Evolutionary conservation across 2,888 invertebrate genomes (phyloP).

Genomic region (Drosophila dives): DNA sequence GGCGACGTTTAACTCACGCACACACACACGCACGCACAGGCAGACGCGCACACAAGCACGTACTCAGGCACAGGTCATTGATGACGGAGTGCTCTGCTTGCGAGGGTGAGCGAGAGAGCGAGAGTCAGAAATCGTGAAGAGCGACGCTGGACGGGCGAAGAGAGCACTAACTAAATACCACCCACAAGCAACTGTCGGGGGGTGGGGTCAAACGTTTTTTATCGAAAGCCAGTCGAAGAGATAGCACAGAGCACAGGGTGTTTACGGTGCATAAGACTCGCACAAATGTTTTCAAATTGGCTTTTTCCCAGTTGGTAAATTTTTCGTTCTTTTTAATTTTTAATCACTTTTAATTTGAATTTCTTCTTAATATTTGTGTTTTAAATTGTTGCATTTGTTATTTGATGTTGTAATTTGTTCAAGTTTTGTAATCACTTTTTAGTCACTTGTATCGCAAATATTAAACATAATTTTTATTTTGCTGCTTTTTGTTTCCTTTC

Average conservation of each 20-base stretch:
- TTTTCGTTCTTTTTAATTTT: neutral
- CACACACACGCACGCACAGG: constrained; percentile 10
- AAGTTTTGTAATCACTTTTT: constrained; percentile 14
- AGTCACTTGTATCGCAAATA: neutral
- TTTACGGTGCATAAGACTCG: constrained; percentile 35
- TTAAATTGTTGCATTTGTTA: neutral
- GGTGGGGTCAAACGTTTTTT: constrained; percentile 20
- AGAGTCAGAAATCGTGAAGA: constrained; percentile 43
- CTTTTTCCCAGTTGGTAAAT: constrained; percentile 13
- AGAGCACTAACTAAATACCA: constrained; percentile 53
- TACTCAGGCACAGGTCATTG: constrained; percentile 20
- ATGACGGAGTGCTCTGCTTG: constrained; percentile 13
- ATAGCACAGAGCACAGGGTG: constrained; percentile 67
- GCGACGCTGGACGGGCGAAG: constrained; percentile 57
- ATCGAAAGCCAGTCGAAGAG: constrained; percentile 67
- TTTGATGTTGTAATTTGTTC: constrained; percentile 1
- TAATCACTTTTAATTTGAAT: neutral
- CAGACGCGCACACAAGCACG: constrained; percentile 20
- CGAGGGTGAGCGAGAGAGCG: constrained; percentile 49
- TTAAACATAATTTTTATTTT: neutral
- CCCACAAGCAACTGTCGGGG: constrained; percentile 47
- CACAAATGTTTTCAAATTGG: constrained; percentile 68
- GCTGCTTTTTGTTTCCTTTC: constrained; percentile 3
- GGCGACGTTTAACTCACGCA: constrained; percentile 60
- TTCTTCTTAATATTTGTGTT: constrained; percentile 1